Evolutionary conservation across 2,888 invertebrate species (phyloP).

Genomic region (Dryobotodes eremita): DNA sequence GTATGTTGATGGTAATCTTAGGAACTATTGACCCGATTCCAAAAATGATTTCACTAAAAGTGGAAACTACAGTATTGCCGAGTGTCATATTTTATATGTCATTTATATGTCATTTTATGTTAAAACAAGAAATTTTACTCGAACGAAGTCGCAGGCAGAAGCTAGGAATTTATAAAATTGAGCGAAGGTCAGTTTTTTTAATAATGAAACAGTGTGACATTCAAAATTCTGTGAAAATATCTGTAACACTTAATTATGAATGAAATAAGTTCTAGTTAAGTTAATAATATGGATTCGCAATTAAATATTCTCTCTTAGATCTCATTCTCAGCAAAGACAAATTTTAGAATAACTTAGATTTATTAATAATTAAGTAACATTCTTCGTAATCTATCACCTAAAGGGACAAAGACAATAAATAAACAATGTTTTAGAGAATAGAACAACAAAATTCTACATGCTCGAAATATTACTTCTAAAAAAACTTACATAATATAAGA

Average conservation of each 20-base stretch:
- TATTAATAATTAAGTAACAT: slow-evolving; percentile 9
- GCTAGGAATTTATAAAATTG: not conserved
- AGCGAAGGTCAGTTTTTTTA: not conserved
- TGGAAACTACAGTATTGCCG: not conserved
- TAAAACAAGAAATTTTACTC: not conserved
- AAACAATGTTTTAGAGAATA: not conserved
- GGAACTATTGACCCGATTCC: not conserved
- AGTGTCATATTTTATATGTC: not conserved
- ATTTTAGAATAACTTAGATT: not conserved
- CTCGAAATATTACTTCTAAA: not conserved
- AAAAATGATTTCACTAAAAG: not conserved
- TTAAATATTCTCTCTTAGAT: slow-evolving; percentile 9
- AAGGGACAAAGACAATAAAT: not conserved
- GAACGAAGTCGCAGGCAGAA: not conserved
- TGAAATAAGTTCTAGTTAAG: not conserved
- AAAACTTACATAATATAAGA: too few species aligned
- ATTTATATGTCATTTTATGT: too few species aligned
- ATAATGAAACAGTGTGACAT: not conserved
- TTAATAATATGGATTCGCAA: not conserved
- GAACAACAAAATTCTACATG: not conserved
- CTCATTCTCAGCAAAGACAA: too few species aligned
- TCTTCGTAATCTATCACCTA: not conserved
- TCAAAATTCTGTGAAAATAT: not conserved
- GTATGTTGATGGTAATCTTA: not conserved
- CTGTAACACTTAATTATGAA: not conserved